Conservation (phyloP, 2,797 vertebrate species). For the Coilia nasus region DNA sequence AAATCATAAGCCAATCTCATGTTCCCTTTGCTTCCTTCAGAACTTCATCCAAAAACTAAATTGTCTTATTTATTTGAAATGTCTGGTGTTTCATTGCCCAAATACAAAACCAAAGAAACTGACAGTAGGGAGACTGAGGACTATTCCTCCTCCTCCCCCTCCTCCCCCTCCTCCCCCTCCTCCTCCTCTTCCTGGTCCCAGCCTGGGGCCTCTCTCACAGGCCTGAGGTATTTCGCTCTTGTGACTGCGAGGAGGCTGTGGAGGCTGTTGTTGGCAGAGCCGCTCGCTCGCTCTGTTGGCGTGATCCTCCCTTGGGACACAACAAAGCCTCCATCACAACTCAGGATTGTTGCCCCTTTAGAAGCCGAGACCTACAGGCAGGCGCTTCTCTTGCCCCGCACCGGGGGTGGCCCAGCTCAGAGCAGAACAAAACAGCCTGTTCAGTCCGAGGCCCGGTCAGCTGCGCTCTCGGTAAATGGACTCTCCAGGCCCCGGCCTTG, state of each 20-base stretch:
- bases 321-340: constrained; percentile 2
- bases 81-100: not conserved
- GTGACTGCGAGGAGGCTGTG: not conserved
- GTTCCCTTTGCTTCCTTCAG: not conserved
- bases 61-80: not conserved
- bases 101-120: not conserved
- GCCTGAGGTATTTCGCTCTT: constrained; percentile 13
- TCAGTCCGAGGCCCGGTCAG: not conserved
- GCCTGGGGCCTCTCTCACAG: not conserved
- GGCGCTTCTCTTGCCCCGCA: not conserved
- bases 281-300: not conserved
- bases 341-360: not conserved
- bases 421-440: not conserved
- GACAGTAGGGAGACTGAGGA: not conserved
- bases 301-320: not conserved
- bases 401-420: not conserved
- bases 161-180: not conserved
- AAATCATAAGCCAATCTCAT: not conserved
- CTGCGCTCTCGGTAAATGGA: not conserved
- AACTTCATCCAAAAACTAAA: not conserved
- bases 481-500: not conserved
- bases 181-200: not conserved
- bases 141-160: not conserved
- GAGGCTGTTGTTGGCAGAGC: constrained; percentile 17
- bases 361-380: not conserved